Evolutionary conservation across 2,113 vertebrate genomes (phyloP), one percentile per base, ranked within the genome.

Genomic region (Stigmatopora argus): DNA sequence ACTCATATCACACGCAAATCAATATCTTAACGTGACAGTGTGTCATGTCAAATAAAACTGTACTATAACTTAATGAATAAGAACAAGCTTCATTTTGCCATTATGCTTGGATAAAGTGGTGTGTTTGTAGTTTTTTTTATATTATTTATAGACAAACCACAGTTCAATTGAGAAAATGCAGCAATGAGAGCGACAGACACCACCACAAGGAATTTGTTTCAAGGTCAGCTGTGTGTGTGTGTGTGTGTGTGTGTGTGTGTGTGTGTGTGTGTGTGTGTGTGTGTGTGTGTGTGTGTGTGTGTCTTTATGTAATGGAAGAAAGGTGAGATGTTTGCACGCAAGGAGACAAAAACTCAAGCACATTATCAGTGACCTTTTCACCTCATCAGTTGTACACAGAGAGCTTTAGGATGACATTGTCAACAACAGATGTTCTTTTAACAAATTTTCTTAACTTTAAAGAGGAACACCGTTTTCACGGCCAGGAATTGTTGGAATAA

Each of bases 191-290:
- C 19, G 18, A 21, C 58, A 44, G 72, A 71, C 64, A 13, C 23
- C 23, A 31, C 53, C 53, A 26, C 53, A 31, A 56, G 23, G 53
- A 56, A 78, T 78, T 73, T 35, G 49, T 84, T 86, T 84, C 86
- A 88, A 89, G 86, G 85, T 85, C 83, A 83, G 73, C 70, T 68
- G 61, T 1, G 2, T 59, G 5, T 59, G 34, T 26, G 56, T 59
- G 34, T 35, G 55, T 34, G 12, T 56, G 53, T 56, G 31, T 41
- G 35, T 44, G n/a, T n/a, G n/a, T n/a, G n/a, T n/a, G n/a, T n/a
- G n/a, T n/a, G 56, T 59, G 17, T 38, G 31, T 35, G 13, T 68
- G 61, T 1, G 2, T 59, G 5, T 59, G 34, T 26, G 56, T 59
- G 17, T 38, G 31, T 35, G 13, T 34, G 23, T 57, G 31, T 31